A percentile compares a stretch with the other conserved stretches of the same genome.
Evolutionary conservation across 2,888 invertebrate genomes (phyloP).

Genomic region (Noctua fimbriata): DNA sequence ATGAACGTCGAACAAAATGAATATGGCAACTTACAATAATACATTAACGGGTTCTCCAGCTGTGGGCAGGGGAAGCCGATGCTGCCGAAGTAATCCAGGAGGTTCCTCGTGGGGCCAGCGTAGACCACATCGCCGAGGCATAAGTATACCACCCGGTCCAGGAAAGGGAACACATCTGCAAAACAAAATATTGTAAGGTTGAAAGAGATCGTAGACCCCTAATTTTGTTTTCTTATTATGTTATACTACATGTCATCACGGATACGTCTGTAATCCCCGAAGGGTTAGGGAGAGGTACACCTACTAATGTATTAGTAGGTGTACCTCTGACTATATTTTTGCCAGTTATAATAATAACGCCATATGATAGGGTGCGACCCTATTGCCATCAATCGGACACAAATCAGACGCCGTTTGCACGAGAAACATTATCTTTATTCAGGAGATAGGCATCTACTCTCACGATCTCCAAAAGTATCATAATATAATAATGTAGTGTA

Average conservation of each 20-base stretch:
- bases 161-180: slow-evolving; percentile 97
- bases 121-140: slow-evolving; percentile 98
- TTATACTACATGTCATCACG: no score
- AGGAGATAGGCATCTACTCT: background rate
- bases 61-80: slow-evolving; percentile 99
- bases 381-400: no score
- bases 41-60: slow-evolving; percentile 99
- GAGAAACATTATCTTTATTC: background rate
- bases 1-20: background rate
- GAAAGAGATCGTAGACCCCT: background rate
- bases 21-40: slow-evolving; percentile 94
- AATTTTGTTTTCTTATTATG: no score
- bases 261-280: background rate
- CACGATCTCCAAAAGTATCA: background rate
- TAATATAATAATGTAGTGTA: background rate
- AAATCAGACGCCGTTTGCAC: no score
- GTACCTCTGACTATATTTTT: no score
- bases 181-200: slow-evolving; percentile 45
- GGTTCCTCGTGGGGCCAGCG: slow-evolving; percentile 97
- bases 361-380: background rate
- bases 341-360: background rate
- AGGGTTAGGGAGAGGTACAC: background rate
- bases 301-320: no score
- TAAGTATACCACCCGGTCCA: slow-evolving; percentile 97
- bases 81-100: slow-evolving; percentile 98